A percentile compares a stretch with the other conserved stretches of the same genome.
These are phyloP conservation scores for Acronicta leporina DNA, from an alignment of 2,888 invertebrate genomes.

Conservation along the genomic window DNA sequence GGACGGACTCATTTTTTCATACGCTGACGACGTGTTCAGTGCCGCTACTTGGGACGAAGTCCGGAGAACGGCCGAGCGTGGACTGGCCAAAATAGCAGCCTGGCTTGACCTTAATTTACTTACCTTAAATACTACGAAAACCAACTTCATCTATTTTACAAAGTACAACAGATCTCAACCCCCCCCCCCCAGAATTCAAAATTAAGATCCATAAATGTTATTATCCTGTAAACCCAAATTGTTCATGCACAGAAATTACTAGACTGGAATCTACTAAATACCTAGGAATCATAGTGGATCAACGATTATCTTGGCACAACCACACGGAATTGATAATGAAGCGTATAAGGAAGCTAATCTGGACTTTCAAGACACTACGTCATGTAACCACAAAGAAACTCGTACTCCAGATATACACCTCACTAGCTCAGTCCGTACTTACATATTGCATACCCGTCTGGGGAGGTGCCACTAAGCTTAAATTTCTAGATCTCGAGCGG, in stretches of 20 bases:
- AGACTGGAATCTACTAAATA: slow-evolving; percentile 1
- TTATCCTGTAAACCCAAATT: neutral
- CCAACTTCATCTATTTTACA: slow-evolving; percentile 5
- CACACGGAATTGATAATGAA: slow-evolving; percentile 1
- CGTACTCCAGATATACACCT: neutral
- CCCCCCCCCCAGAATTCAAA: neutral
- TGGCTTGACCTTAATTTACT: slow-evolving; percentile 2
- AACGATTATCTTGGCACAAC: slow-evolving; percentile 6
- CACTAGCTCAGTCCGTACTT: too few relatives aligned
- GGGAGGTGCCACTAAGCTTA: slow-evolving; percentile 1
- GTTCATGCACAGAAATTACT: slow-evolving; percentile 2
- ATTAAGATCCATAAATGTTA: neutral
- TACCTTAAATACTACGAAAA: slow-evolving; percentile 1
- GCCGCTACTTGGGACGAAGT: neutral
- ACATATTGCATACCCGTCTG: slow-evolving; percentile 4
- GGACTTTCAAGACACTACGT: slow-evolving; percentile 3
- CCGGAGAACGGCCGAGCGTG: neutral
- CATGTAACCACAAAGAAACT: neutral
- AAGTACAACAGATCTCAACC: slow-evolving; percentile 1
- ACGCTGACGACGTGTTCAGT: slow-evolving; percentile 2
- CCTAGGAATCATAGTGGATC: slow-evolving; percentile 7
- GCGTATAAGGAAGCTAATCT: slow-evolving; percentile 1
- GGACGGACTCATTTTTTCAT: neutral
- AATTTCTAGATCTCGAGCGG: slow-evolving; percentile 4
- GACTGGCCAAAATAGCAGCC: slow-evolving; percentile 1